phyloP scores from a whole-genome alignment of 1,140 invertebrate genomes.

The Tetraneura akinire region DNA sequence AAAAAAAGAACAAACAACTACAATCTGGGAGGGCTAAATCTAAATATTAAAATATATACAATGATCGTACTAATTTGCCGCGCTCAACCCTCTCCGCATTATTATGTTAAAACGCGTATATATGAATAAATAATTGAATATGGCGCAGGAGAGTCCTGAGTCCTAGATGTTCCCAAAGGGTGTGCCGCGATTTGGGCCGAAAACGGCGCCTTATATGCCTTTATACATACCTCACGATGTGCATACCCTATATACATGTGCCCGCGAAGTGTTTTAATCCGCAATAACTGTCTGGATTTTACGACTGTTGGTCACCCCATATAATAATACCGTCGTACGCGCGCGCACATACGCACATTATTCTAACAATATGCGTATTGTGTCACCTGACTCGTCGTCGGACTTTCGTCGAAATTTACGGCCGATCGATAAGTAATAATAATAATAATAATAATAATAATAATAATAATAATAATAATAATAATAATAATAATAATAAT shows the following conservation, averaged over 20 bases:
- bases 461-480: no score
- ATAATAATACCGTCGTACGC: background rate
- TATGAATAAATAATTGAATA: background rate
- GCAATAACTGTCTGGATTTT: slow-evolving; percentile 46
- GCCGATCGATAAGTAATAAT: background rate
- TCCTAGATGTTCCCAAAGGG: slow-evolving; percentile 45
- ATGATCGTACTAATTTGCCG: slow-evolving; percentile 48
- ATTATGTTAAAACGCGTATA: slow-evolving; percentile 32
- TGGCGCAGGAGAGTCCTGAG: background rate
- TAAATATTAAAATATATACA: slow-evolving; percentile 9
- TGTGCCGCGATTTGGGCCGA: background rate
- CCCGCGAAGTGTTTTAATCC: slow-evolving; percentile 49
- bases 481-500: no score
- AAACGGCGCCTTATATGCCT: background rate
- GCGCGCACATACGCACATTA: background rate
- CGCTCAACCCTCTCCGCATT: slow-evolving; percentile 1
- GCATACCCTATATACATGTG: no score
- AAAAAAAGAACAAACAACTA: slow-evolving; percentile 32
- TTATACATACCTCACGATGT: background rate
- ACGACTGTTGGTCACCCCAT: slow-evolving; percentile 29
- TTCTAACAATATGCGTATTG: background rate
- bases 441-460: no score
- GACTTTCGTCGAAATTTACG: slow-evolving; percentile 29
- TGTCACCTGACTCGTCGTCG: slow-evolving; percentile 22
- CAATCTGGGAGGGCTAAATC: slow-evolving; percentile 36